Evolutionary conservation across 1,140 invertebrate genomes (phyloP), one percentile per base, ranked within the genome.

Genomic region (Drosophila varians): DNA sequence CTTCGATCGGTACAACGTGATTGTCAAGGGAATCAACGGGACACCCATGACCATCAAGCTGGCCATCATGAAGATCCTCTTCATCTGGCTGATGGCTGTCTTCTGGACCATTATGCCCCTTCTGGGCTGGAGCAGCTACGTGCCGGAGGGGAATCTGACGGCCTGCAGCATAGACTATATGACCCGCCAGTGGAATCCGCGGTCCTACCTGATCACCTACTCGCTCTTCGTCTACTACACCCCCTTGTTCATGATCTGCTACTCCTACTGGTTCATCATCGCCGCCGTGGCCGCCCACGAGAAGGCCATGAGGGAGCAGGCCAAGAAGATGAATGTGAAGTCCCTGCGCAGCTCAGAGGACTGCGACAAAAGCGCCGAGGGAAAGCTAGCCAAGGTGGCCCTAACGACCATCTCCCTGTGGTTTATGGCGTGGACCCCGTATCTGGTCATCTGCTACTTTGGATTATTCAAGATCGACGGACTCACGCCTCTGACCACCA

Each of bases 1-100:
- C 47, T 94, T 96, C 49, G 96, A 97, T 90, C 93, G 96, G 61
- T 97, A 97, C 92, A 96, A 96, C 79, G 96, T 97, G 46, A 97
- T 97, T 79, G 96, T 97, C 2, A 96, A 95, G 82, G 93, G 94
- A 60, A 93, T 95, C 51, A 92, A 94, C 8, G 94, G 93, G 2
- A 94, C 93, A 23, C 94, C 94, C 5, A 91, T 96, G 91, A 95
- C 94, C 14, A 94, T 94, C 70, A 94, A 94, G 52, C 93, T 93
- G 61, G 93, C 95, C 12, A 90, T 95, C 25, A 77, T 95, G 11
- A 93, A 94, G 77, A 94, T 96, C n/a, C 72, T 95, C 0, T 92
- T 93, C 6, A 94, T 96, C 31, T 96, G 95, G 95, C 23, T 92
- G 0, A 95, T 94, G 91, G 93, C 94, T 1, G 90, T 93, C 4